These are phyloP conservation scores for Otocyon megalotis DNA, from an alignment of 2,113 vertebrate species.

Conservation along the genomic window DNA sequence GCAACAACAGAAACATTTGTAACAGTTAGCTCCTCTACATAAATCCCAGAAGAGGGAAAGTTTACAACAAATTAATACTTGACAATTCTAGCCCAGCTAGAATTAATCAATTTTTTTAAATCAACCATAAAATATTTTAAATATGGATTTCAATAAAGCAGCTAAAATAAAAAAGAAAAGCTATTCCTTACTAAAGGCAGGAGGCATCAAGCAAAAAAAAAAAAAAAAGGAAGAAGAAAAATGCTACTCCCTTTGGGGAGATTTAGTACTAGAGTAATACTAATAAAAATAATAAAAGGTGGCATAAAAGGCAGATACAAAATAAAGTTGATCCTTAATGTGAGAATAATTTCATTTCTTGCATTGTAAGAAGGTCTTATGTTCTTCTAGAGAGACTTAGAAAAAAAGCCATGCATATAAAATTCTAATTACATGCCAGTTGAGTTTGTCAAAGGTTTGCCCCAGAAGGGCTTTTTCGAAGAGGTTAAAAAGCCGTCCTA, in stretches of 20 bases:
- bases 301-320: slow-evolving; percentile 24
- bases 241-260: not conserved
- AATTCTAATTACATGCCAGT: slow-evolving; percentile 9
- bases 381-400: slow-evolving; percentile 6
- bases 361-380: slow-evolving; percentile 19
- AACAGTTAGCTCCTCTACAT: slow-evolving; percentile 55
- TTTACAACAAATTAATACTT: slow-evolving; percentile 71
- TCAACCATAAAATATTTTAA: slow-evolving; percentile 65
- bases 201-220: not conserved
- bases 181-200: slow-evolving; percentile 62
- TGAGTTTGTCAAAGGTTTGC: not conserved
- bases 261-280: not conserved
- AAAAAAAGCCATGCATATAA: slow-evolving; percentile 44
- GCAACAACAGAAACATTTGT: slow-evolving; percentile 38
- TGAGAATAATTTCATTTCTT: slow-evolving; percentile 53
- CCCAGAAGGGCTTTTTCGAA: slow-evolving; percentile 1
- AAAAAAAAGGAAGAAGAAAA: not conserved
- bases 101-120: slow-evolving; percentile 61
- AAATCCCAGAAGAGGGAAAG: slow-evolving; percentile 45
- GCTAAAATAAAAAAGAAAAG: slow-evolving; percentile 60
- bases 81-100: slow-evolving; percentile 86
- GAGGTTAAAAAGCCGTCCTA: not conserved
- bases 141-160: slow-evolving; percentile 64
- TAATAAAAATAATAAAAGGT: slow-evolving; percentile 34
- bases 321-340: not conserved